A percentile compares a stretch with the other conserved stretches of the same genome.
These are phyloP conservation scores for Allolobophora icterica DNA, from an alignment of 2,888 invertebrate species.

Conservation along the genomic window DNA sequence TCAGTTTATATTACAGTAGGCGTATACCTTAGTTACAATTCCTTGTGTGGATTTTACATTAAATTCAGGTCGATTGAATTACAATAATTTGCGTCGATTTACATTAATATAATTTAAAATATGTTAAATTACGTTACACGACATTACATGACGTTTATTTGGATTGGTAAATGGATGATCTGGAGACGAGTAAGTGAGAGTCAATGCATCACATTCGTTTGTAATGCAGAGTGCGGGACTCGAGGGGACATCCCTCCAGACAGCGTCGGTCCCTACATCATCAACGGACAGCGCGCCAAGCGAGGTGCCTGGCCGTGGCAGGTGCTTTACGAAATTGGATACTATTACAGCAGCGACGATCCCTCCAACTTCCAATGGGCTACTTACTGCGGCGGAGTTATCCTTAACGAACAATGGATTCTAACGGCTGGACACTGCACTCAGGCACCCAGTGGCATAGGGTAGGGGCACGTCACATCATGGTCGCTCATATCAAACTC, in stretches of 20 bases:
- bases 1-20: too few species aligned
- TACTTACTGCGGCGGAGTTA: slow-evolving; percentile 4
- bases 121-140: too few species aligned
- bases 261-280: slow-evolving; percentile 27
- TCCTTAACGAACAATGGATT: slow-evolving; percentile 26
- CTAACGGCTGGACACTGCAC: slow-evolving; percentile 33
- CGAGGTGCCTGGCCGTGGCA: slow-evolving; percentile 36
- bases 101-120: too few species aligned
- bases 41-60: too few species aligned
- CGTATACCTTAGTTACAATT: too few species aligned
- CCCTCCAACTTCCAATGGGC: background rate
- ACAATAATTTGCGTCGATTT: too few species aligned
- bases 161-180: too few species aligned
- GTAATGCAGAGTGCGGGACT: slow-evolving; percentile 29
- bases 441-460: background rate
- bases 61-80: too few species aligned
- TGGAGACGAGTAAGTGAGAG: background rate
- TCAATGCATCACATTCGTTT: background rate
- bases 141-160: too few species aligned
- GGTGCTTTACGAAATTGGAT: background rate
- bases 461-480: background rate
- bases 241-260: background rate
- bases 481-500: background rate
- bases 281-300: slow-evolving; percentile 28
- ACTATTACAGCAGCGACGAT: background rate